phyloP scores from a whole-genome alignment of 2,113 vertebrate species.

The Craseonycteris thonglongyai region DNA sequence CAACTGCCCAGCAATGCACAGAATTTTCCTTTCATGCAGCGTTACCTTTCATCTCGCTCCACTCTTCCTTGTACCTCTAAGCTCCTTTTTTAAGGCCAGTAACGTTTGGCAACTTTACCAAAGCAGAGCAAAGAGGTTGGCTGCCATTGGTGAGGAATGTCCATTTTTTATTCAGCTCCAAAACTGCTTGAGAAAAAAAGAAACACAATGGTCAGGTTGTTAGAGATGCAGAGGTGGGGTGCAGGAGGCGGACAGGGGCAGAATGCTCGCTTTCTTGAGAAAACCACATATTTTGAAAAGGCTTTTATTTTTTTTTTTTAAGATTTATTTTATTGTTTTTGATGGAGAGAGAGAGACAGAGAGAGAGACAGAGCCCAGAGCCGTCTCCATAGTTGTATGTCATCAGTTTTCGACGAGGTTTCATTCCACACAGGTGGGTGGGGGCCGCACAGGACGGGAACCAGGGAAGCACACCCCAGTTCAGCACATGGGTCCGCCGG shows the following conservation, averaged over 20 bases:
- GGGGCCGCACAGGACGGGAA: too few species aligned
- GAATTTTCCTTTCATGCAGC: neutral
- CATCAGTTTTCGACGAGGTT: too few species aligned
- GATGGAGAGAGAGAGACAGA: too few species aligned
- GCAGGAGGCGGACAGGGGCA: neutral
- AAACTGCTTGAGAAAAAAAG: neutral
- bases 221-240: neutral
- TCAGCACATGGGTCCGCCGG: too few species aligned
- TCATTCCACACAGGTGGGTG: too few species aligned
- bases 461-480: too few species aligned
- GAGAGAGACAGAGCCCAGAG: too few species aligned
- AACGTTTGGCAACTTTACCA: neutral
- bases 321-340: too few species aligned
- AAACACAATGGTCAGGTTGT: neutral
- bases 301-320: neutral
- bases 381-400: too few species aligned
- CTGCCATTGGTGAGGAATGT: neutral
- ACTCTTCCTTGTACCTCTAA: neutral
- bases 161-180: neutral
- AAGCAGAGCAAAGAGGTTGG: neutral
- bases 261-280: neutral
- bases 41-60: neutral
- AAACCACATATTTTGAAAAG: neutral
- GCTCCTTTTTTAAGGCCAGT: conserved; percentile 15
- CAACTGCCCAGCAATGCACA: neutral